Evolutionary conservation across 1,140 invertebrate species (phyloP).

Genomic region (Eurosta solidaginis): DNA sequence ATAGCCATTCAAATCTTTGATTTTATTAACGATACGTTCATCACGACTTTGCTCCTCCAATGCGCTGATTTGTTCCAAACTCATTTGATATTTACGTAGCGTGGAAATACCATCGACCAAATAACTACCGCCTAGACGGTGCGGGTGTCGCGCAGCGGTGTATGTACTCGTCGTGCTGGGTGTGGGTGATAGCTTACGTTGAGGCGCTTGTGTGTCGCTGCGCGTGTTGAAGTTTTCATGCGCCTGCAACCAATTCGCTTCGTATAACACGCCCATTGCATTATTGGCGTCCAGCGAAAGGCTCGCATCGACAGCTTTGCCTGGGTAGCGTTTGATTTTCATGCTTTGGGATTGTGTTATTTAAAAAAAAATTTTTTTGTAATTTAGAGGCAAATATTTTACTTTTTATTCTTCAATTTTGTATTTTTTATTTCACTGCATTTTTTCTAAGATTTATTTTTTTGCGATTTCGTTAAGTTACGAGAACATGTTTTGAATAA

Average conservation of each 20-base stretch:
- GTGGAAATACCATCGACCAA: constrained; percentile 63
- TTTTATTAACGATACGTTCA: constrained; percentile 41
- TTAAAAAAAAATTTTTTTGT: no score
- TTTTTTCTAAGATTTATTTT: background rate
- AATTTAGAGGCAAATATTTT: background rate
- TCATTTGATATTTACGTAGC: constrained; percentile 67
- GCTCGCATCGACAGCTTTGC: constrained; percentile 71
- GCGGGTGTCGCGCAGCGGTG: background rate
- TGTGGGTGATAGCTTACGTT: background rate
- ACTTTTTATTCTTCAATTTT: background rate
- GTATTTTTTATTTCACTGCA: background rate
- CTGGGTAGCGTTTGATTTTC: constrained; percentile 82
- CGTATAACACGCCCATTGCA: constrained; percentile 76
- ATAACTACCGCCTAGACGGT: constrained; percentile 47
- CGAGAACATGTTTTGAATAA: constrained; percentile 14
- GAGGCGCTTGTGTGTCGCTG: background rate
- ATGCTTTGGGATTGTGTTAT: constrained; percentile 58
- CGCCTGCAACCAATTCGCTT: constrained; percentile 80
- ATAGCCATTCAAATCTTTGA: constrained; percentile 66
- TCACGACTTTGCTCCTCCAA: constrained; percentile 42
- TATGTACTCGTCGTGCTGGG: constrained; percentile 35
- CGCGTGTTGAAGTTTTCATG: constrained; percentile 40
- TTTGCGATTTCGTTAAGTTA: constrained; percentile 11
- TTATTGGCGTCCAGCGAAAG: constrained; percentile 66
- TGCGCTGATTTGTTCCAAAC: constrained; percentile 64